Evolutionary conservation across 2,113 vertebrate genomes (phyloP).

Genomic region (Zosterops borbonicus): DNA sequence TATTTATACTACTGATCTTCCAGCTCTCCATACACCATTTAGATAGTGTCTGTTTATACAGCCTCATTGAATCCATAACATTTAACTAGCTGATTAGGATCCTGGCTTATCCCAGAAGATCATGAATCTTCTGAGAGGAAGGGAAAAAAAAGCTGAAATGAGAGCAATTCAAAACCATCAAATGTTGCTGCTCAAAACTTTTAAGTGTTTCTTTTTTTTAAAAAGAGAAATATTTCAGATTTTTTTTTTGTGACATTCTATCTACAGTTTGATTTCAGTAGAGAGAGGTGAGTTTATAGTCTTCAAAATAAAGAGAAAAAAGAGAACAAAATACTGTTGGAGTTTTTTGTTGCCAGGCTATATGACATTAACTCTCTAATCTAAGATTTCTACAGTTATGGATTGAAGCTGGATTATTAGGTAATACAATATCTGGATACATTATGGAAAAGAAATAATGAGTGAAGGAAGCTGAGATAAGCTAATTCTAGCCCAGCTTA

Average conservation of each 20-base stretch:
- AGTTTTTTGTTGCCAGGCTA: neutral
- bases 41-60: neutral
- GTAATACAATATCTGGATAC: neutral
- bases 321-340: neutral
- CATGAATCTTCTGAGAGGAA: neutral
- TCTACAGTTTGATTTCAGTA: neutral
- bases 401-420: neutral
- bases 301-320: neutral
- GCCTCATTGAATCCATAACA: neutral
- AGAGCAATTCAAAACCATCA: neutral
- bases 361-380: neutral
- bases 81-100: neutral
- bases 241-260: neutral
- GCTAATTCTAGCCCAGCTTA: neutral
- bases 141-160: neutral
- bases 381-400: neutral
- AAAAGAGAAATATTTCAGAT: neutral
- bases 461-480: neutral
- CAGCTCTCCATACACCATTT: neutral
- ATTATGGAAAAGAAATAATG: neutral
- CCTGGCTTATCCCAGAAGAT: neutral
- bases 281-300: neutral
- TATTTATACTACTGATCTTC: slow-evolving; percentile 1
- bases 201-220: neutral
- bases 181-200: neutral